These are phyloP conservation scores for Uria lomvia DNA, from an alignment of 2,113 vertebrate species.

Conservation along the genomic window DNA sequence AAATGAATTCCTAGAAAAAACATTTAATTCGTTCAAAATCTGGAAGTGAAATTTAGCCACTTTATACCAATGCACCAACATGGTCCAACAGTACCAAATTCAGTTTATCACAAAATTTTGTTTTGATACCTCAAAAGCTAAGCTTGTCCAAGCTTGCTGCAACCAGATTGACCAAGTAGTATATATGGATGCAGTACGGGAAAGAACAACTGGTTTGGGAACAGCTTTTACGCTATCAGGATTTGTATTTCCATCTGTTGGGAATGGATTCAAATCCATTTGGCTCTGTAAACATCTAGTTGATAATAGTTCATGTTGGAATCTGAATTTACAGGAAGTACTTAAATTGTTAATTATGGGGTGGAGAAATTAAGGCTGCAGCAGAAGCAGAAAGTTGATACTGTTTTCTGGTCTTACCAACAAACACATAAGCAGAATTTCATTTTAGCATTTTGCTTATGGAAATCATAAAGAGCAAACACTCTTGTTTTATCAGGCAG, in stretches of 20 bases:
- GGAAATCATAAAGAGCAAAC: neutral
- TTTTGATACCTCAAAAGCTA: neutral
- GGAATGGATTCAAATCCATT: neutral
- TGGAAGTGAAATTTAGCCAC: neutral
- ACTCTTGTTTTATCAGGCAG: neutral
- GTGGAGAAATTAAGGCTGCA: neutral
- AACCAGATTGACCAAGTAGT: constrained; percentile 17
- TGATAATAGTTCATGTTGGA: neutral
- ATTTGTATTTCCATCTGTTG: constrained; percentile 45
- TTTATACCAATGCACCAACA: neutral
- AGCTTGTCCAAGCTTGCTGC: neutral
- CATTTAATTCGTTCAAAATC: neutral
- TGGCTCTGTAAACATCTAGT: neutral
- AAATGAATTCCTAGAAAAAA: neutral
- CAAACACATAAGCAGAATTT: neutral
- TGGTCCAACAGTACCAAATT: neutral
- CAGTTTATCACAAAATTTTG: neutral
- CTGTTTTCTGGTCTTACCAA: neutral
- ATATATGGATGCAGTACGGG: neutral
- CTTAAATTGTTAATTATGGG: neutral
- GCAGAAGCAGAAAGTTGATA: neutral
- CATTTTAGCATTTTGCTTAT: neutral
- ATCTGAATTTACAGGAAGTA: constrained; percentile 7
- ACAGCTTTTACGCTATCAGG: neutral
- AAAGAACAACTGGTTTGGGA: neutral